A percentile compares a stretch with the other conserved stretches of the same genome.
These are phyloP conservation scores for Macrotus californicus DNA, from an alignment of 2,113 vertebrate genomes.

Conservation along the genomic window DNA sequence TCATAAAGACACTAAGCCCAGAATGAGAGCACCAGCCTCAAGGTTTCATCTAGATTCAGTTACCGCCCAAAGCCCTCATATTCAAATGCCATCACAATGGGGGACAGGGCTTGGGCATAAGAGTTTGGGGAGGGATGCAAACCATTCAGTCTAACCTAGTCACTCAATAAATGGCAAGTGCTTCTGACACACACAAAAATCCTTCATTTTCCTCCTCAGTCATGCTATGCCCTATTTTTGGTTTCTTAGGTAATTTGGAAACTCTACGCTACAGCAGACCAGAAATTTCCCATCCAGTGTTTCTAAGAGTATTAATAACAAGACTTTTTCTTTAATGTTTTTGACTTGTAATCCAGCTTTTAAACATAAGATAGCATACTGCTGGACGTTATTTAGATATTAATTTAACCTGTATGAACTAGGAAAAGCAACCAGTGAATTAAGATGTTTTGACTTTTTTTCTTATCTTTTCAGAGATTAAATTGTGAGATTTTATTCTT, in stretches of 20 bases:
- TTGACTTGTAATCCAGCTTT: neutral
- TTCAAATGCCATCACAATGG: neutral
- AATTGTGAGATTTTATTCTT: constrained; percentile 43
- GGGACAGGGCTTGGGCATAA: neutral
- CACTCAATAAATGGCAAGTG: neutral
- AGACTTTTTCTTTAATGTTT: neutral
- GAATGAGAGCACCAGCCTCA: neutral
- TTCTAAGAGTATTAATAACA: neutral
- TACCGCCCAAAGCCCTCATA: neutral
- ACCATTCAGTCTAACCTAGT: too few relatives aligned
- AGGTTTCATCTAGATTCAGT: neutral
- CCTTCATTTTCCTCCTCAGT: neutral
- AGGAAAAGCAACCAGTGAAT: neutral
- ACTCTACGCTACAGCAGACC: neutral
- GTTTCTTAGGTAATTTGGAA: neutral
- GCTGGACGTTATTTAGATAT: constrained; percentile 3
- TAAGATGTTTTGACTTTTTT: constrained; percentile 17
- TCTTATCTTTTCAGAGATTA: constrained; percentile 65
- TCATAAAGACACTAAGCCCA: neutral
- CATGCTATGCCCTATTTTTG: neutral
- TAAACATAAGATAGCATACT: neutral
- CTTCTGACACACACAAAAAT: neutral
- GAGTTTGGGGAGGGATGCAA: neutral
- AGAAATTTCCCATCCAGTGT: neutral
- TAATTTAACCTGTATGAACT: neutral